Base-by-base conservation (phyloP, 2,888 invertebrate species). In the Xestobium rufovillosum region DNA sequence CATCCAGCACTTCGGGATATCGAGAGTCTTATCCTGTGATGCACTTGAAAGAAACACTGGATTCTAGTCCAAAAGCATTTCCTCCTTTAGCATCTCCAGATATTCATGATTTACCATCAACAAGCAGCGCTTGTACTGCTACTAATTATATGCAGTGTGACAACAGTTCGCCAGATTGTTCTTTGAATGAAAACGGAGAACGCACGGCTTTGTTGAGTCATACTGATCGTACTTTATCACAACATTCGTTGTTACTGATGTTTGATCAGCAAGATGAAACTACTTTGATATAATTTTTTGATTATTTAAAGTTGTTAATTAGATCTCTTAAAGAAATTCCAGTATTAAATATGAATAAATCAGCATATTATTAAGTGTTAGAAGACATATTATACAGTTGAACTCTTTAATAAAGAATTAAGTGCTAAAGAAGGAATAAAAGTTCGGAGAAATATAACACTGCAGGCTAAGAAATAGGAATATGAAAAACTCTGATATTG, bases 1-100 rank as follows among this genome's bases (percentile, higher is more conserved):
- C 85, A 1, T 87, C 88, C 0, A 88, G 87, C 49, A 89, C 88
- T 11, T 89, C 88, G 1, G 89, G 87, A 43, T 87, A 87, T 64
- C 70, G 76, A 15, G 80, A 80, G 53, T 85, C 84, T 61, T 66
- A 66, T 48, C 66, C 66, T 12, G 61, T 62, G 17, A 61, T 66
- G 61, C 65, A 61, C 33, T 46, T 65, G 14, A 60, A 58, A 33
- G 66, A 66, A 35, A 50, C 60, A 4, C 42, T 65, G 34, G 65
- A 63, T 44, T 51, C 58, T 0, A 63, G 59, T 41, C 61, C 57
- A 10, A 61, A 60, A 48, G 51, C 63, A 10, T 68, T 72, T 38
- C 78, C 72, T 11, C 76, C 78, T 4, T 63, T 79, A 15, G 80
- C 79, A 3, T 78, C 79, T 1, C 79, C 77, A 2, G 76, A 75